phyloP scores from a whole-genome alignment of 2,113 vertebrate genomes.

The Notarius lentiginosus region DNA sequence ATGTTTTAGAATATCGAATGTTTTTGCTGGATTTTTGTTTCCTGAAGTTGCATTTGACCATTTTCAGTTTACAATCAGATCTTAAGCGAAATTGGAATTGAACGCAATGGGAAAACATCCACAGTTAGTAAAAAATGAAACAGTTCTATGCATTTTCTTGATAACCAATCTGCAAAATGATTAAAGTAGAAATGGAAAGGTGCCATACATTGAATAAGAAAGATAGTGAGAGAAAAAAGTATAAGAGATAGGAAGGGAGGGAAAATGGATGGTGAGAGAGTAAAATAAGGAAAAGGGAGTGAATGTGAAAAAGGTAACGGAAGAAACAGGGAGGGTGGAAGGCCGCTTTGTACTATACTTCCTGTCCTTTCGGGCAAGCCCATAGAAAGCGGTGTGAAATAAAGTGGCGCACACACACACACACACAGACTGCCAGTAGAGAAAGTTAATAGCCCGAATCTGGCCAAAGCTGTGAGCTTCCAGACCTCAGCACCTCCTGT shows the following conservation, averaged over 20 bases:
- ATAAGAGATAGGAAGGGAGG: conserved; percentile 37
- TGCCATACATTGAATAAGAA: neutral
- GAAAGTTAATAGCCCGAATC: conserved; percentile 62
- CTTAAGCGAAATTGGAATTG: neutral
- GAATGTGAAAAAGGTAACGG: conserved; percentile 26
- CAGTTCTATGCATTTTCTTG: conserved; percentile 18
- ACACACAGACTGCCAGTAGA: conserved; percentile 53
- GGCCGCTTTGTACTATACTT: conserved; percentile 70
- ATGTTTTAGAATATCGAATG: neutral
- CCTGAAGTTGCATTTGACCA: neutral
- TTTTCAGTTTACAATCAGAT: neutral
- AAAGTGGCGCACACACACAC: conserved; percentile 39
- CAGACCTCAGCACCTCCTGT: conserved; percentile 62
- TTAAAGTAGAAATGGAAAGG: conserved; percentile 28
- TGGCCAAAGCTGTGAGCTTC: conserved; percentile 41
- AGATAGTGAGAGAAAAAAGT: neutral
- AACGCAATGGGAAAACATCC: neutral
- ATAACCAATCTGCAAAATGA: conserved; percentile 1
- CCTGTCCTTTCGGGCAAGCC: conserved; percentile 64
- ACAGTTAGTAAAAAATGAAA: neutral
- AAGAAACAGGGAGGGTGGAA: conserved; percentile 61
- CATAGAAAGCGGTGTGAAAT: conserved; percentile 50
- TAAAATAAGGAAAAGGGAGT: conserved; percentile 44
- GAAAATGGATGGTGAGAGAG: conserved; percentile 13
- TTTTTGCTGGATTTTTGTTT: neutral